Base-by-base conservation (phyloP, 1,140 invertebrate genomes). In the Drosophila kanapiae region DNA sequence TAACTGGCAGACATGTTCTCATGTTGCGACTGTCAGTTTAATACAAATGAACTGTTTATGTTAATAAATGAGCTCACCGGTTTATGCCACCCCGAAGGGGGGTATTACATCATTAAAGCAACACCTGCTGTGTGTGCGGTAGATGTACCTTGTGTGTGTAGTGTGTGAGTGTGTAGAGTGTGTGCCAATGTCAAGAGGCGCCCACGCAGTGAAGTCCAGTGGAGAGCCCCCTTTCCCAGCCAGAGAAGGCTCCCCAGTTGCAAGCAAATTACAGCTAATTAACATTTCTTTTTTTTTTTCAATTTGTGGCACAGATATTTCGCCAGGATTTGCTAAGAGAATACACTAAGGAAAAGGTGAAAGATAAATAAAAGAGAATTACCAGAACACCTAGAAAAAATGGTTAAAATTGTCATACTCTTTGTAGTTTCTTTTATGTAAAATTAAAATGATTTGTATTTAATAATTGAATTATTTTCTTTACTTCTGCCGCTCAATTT, bases 41-140 rank as follows among this genome's bases (percentile, higher is more conserved):
- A 77, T 88, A 87, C 78, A 88, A 87, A 87, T 87, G 80, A 87
- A 87, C 83, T 87, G 84, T 87, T 87, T 87, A 88, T 87, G 83
- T 79, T 87, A 88, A 87, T 88, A 87, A 80, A 88, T 87, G 83
- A 87, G 84, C 85, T 80, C 80, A 75, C 72, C 75, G 70, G 70
- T 76, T 76, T 65, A 67, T 85, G 62, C 54, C 48, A 70, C 43
- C 48, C 75, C 63, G 11, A 43, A 42, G 49, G 57, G 58, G 64
- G 35, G 74, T 67, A 90, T 87, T 87, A 87, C 84, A 90, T 84
- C 85, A 87, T 87, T 88, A 87, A 74, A 75, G 84, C 80, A 88
- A 84, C 83, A 87, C 83, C 83, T 88, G 84, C 77, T 77, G 79
- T 53, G 78, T 53, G 31, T 37, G 27, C 18, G 40, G 38, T 40